Evolutionary conservation across 23 tunicate species (phyloP), one percentile per base, ranked within the genome.

Genomic region (Styela plicata): DNA sequence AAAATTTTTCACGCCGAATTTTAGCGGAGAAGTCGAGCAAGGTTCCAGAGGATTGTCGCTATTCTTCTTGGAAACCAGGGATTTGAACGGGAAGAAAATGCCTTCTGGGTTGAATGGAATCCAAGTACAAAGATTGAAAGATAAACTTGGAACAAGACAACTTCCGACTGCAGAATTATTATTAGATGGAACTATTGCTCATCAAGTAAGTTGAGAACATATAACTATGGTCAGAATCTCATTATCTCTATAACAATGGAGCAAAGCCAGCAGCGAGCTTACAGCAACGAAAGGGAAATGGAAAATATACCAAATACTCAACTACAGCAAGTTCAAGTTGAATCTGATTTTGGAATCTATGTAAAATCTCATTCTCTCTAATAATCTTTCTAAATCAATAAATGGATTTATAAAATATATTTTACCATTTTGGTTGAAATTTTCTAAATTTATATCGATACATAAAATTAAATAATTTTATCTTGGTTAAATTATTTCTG

Each of bases 111-210:
- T 94, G 23, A 94, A 94, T 64, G 91, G 95, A 31, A 33, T 94
- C 22, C 95, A 89, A 74, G 64, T 94, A 25, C 70, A 70, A 29
- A 74, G 95, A 52, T 83, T 94, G 10, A 94, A 94, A 52, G 86
- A 89, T 34, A 94, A 94, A 64, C 79, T 94, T 5, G 98, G 98
- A 64, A 94, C 98, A 22, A 77, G 91, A 35, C 98, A 94, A 63
- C 83, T 94, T n/a, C 98, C 98, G 33, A 94, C 98, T 13, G 98
- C 88, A 1, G 98, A 94, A 65, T 73, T 94, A 69, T 24, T 89
- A 25, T 74, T 94, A 21, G 98, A 94, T 63, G 98, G 95, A 52
- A 83, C 94, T 13, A 80, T 74, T 26, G 91, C 98, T 2, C 74
- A 86, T 44, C 82, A 83, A 63, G 95, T 93, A 29, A 73, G 86